Conservation (phyloP, 2,888 invertebrate species). For the Oxycera nigricornis region DNA sequence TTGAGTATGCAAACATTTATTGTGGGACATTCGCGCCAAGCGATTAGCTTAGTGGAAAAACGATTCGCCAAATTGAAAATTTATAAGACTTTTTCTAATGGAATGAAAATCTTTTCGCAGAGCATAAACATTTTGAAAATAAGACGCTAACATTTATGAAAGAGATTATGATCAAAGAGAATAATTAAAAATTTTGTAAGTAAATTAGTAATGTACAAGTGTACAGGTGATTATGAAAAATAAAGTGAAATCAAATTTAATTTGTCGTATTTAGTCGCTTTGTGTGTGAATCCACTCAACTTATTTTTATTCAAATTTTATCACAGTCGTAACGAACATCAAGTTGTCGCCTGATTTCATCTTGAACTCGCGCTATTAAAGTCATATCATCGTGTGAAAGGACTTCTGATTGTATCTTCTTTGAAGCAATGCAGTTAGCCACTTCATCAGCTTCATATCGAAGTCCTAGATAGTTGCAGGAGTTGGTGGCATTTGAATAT, state of each 20-base stretch:
- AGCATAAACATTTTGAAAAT: too few species aligned
- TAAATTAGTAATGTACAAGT: too few species aligned
- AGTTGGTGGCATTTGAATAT: conserved; percentile 70
- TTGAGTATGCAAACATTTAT: too few species aligned
- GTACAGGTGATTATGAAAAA: too few species aligned
- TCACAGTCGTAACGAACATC: conserved; percentile 66
- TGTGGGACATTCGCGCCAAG: too few species aligned
- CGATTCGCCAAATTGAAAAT: neutral
- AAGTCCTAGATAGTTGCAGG: conserved; percentile 75
- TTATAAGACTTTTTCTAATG: neutral
- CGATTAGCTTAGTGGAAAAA: too few species aligned
- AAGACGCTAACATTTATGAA: too few species aligned
- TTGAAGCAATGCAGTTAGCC: conserved; percentile 71
- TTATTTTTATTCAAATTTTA: conserved; percentile 44
- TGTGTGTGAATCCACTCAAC: too few species aligned
- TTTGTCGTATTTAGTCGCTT: too few species aligned
- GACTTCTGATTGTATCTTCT: conserved; percentile 70
- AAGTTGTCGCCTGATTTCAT: conserved; percentile 72
- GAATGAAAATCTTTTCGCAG: neutral
- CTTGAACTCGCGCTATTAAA: conserved; percentile 71
- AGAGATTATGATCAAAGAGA: too few species aligned
- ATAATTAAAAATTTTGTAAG: too few species aligned
- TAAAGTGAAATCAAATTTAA: too few species aligned
- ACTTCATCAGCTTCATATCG: conserved; percentile 78
- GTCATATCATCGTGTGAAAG: conserved; percentile 71